Evolutionary conservation across 2,113 vertebrate species (phyloP).

Genomic region (Forbesichthys agassizii): DNA sequence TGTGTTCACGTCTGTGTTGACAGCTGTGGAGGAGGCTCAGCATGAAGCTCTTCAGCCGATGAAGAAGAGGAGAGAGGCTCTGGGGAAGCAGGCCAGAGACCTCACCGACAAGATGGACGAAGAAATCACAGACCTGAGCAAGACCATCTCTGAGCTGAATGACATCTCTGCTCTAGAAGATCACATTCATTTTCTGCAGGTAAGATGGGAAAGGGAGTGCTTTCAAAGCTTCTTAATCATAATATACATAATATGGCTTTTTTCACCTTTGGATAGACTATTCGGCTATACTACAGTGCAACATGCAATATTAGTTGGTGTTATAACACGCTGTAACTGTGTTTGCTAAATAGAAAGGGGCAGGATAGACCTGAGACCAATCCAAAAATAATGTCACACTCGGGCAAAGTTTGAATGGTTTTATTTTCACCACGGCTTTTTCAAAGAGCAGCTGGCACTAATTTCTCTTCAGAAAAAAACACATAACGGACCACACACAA

Average conservation of each 20-base stretch:
- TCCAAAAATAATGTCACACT: too few relatives aligned
- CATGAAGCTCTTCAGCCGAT: constrained; percentile 29
- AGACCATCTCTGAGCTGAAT: constrained; percentile 29
- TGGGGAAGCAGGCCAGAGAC: constrained; percentile 30
- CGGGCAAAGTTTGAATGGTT: too few relatives aligned
- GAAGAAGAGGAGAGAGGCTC: background rate
- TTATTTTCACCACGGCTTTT: too few relatives aligned
- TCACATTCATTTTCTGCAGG: constrained; percentile 68
- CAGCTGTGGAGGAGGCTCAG: constrained; percentile 32
- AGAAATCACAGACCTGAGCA: constrained; percentile 37
- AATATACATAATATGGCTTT: background rate
- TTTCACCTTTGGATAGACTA: background rate
- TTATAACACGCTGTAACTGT: too few relatives aligned
- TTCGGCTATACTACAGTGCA: background rate
- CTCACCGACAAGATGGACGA: constrained; percentile 14
- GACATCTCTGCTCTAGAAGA: constrained; percentile 41
- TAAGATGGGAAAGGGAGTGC: constrained; percentile 17
- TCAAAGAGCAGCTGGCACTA: too few relatives aligned
- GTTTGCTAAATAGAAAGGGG: too few relatives aligned
- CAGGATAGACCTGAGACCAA: too few relatives aligned
- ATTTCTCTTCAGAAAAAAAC: too few relatives aligned
- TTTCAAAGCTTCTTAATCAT: background rate
- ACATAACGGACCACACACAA: too few relatives aligned
- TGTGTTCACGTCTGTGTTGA: constrained; percentile 12
- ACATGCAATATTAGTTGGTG: background rate